Conservation (phyloP, 2,888 invertebrate genomes). For the Altica lythri region DNA sequence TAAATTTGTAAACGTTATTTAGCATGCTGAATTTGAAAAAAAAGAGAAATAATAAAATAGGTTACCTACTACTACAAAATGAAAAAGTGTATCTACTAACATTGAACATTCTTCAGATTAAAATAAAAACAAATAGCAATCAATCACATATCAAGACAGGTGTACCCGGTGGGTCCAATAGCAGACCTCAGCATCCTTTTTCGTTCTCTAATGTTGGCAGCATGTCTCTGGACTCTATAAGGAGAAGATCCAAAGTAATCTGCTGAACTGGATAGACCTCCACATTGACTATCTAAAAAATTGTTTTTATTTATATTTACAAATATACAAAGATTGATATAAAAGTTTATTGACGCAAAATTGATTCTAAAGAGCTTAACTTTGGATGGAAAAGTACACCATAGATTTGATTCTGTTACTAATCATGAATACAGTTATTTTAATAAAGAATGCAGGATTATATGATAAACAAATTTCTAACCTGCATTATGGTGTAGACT, state of each 20-base stretch:
- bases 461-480: too few relatives aligned
- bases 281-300: slow-evolving; percentile 35
- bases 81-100: slow-evolving; percentile 21
- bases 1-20: background rate
- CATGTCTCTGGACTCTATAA: slow-evolving; percentile 87
- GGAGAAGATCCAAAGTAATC: slow-evolving; percentile 74
- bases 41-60: background rate
- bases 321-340: too few relatives aligned
- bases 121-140: slow-evolving; percentile 38
- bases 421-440: too few relatives aligned
- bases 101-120: slow-evolving; percentile 17
- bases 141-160: slow-evolving; percentile 51
- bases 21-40: background rate
- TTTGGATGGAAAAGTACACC: too few relatives aligned
- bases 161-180: slow-evolving; percentile 76
- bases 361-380: too few relatives aligned
- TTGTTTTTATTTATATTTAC: too few relatives aligned
- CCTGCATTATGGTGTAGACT: slow-evolving; percentile 54
- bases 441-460: too few relatives aligned
- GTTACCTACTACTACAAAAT: slow-evolving; percentile 5
- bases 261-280: slow-evolving; percentile 59
- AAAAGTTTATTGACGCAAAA: too few relatives aligned
- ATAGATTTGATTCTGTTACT: too few relatives aligned
- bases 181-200: slow-evolving; percentile 98
- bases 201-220: slow-evolving; percentile 95